Base-by-base conservation (phyloP, 2,797 vertebrate genomes). In the Hapalemur alaotrensis region DNA sequence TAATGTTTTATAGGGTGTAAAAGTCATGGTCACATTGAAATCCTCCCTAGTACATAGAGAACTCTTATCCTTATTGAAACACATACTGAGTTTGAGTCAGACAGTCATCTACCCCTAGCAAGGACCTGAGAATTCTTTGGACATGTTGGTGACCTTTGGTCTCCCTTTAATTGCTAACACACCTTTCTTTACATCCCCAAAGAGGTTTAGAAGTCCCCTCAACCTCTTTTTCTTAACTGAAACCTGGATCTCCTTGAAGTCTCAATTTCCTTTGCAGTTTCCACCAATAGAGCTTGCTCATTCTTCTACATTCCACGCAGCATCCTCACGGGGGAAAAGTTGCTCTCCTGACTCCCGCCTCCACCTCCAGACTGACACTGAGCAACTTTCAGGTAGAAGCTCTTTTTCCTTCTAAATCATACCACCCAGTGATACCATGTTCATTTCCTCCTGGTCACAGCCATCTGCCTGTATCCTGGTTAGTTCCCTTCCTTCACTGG, bases 1-100 rank as follows among this genome's bases (percentile, higher is more conserved):
- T 96, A 94, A 96, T 94, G 89, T 96, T 96, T 95, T 93, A 87
- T 89, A 57, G 41, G 46, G 18, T 73, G 11, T 91, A 83, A 82
- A 91, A 89, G 59, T 95, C 93, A 82, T 69, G 22, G 93, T 95
- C 89, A 84, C 92, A 81, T 82, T 97, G 92, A 96, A 84, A 84
- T 63, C 32, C 10, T 63, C 35, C 38, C 43, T 80, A 4, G 61
- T 48, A 46, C n/a, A 41, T 54, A 48, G 67, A 84, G 38, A 61
- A 85, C 25, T 89, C 32, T 59, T 41, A 43, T 9, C 79, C 54
- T 84, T 87, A 32, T 0, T 76, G 78, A 76, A 78, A 59, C 4
- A 9, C 4, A 35, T 22, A 32, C 12, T n/a, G 46, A 69, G 35
- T 88, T 70, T 63, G 94, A 72, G 50, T 70, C 73, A 73, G 73